Percentiles rank a stretch among this genome's conserved stretches.
These are phyloP conservation scores for Microctenopoma lineatum DNA, from an alignment of 2,797 vertebrate genomes.

Conservation along the genomic window DNA sequence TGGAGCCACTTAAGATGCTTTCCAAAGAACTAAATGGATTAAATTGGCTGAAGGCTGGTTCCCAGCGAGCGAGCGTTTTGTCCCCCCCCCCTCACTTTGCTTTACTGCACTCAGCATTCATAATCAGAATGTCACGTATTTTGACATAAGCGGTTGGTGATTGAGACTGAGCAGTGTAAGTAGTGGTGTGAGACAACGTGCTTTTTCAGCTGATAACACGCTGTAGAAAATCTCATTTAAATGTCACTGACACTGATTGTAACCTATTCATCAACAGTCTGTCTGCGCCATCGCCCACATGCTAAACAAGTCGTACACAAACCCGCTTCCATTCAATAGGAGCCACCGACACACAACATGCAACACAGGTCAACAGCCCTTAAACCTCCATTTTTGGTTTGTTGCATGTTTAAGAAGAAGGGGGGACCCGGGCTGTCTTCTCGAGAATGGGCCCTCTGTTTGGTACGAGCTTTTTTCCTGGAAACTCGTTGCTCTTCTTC, in stretches of 20 bases:
- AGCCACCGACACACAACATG: conserved; percentile 29
- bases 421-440: conserved; percentile 25
- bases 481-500: conserved; percentile 45
- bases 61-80: conserved; percentile 42
- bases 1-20: conserved; percentile 52
- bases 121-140: conserved; percentile 48
- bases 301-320: conserved; percentile 29
- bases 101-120: conserved; percentile 22
- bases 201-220: conserved; percentile 33
- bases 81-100: not conserved
- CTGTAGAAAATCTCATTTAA: conserved; percentile 34
- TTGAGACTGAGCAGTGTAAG: conserved; percentile 36
- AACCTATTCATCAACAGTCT: conserved; percentile 30
- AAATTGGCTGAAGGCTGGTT: conserved; percentile 41
- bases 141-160: conserved; percentile 26
- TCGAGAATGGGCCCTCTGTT: conserved; percentile 48
- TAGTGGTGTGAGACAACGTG: conserved; percentile 30
- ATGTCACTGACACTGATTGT: conserved; percentile 42
- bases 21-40: conserved; percentile 56
- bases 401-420: conserved; percentile 30
- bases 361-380: conserved; percentile 31
- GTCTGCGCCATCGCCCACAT: conserved; percentile 14
- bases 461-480: conserved; percentile 38
- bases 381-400: conserved; percentile 37
- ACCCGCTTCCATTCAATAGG: conserved; percentile 21